A percentile compares a stretch with the other conserved stretches of the same genome.
These are phyloP conservation scores for Aspidoscelis tigris DNA, from an alignment of 2,113 vertebrate species.

Conservation along the genomic window DNA sequence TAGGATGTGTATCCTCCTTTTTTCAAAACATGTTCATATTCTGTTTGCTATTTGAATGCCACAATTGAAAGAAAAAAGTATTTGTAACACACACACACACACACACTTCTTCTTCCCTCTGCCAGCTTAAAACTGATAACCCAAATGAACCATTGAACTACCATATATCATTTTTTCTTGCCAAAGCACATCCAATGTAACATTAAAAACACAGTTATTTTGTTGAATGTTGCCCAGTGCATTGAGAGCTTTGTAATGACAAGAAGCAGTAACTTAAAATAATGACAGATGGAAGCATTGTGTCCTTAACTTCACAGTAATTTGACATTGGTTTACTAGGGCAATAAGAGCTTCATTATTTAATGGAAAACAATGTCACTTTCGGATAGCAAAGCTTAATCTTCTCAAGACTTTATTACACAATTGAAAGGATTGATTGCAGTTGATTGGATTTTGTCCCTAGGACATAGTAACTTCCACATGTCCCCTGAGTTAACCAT, in stretches of 20 bases:
- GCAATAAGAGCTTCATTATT: conserved; percentile 58
- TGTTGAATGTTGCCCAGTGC: conserved; percentile 4
- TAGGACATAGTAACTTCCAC: conserved; percentile 39
- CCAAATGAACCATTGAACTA: background rate
- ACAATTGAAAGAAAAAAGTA: background rate
- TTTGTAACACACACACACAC: background rate
- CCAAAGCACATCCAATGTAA: conserved; percentile 4
- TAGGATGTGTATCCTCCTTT: too few relatives aligned
- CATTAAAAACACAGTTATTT: background rate
- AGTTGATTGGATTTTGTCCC: conserved; percentile 54
- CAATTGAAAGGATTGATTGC: conserved; percentile 56
- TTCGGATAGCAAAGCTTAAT: conserved; percentile 36
- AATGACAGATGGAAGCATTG: conserved; percentile 44
- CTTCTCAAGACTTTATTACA: conserved; percentile 52
- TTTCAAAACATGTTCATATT: background rate
- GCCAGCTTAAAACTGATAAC: conserved; percentile 5
- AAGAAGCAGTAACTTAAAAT: conserved; percentile 11
- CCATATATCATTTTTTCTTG: conserved; percentile 13
- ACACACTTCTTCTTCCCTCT: background rate
- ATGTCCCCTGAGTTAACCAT: conserved; percentile 36
- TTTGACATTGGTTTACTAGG: conserved; percentile 54
- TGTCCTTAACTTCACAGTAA: conserved; percentile 35
- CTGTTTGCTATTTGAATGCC: background rate
- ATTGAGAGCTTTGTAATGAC: conserved; percentile 20
- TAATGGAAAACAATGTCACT: conserved; percentile 58